Evolutionary conservation across 2,888 invertebrate species (phyloP), one percentile per base, ranked within the genome.

Genomic region (Brachynemurus nebulosus): DNA sequence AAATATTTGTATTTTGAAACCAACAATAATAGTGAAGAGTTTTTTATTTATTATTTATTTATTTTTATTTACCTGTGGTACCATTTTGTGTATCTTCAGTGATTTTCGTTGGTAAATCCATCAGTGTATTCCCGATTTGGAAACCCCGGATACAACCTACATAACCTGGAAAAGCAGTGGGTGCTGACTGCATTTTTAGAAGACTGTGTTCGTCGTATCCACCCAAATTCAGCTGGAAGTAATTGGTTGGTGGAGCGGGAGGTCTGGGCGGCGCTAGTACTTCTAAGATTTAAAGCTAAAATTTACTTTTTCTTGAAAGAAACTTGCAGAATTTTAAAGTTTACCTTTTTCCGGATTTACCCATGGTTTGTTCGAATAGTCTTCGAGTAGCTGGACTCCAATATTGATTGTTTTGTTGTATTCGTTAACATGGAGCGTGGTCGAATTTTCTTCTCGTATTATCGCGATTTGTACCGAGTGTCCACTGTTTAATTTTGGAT

Each of bases 401-500:
- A 78, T 74, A 42, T 78, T 69, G 30, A 84, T 68, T 1, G 82
- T 81, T 3, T 71, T 70, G 57, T 81, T 86, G 50, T 73, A 74
- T 51, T 85, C 78, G 60, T 90, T 89, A 0, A 90, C 89, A 62
- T 86, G 79, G 52, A 92, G 68, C 8, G 80, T 80, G 0, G 89
- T 90, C 35, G 72, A 69, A 45, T 78, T 78, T 44, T 76, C 72
- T 9, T 71, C 75, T 48, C 90, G 72, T 45, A 81, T 76, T 44
- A 92, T 81, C n/a, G 89, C 86, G 46, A 92, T 78, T 64, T 92
- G 91, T 21, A 89, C 80, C 53, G 89, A 86, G 59, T 82, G 81
- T 40, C 91, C 85, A 55, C 77, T 80, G 59, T 80, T 86, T 45
- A 88, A 71, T 50, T 76, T 80, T 48, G 76, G 71, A 59, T 84